Percentiles rank a stretch among this genome's conserved stretches.
Evolutionary conservation across 2,113 vertebrate species (phyloP).

Genomic region (Synchiropus splendidus): DNA sequence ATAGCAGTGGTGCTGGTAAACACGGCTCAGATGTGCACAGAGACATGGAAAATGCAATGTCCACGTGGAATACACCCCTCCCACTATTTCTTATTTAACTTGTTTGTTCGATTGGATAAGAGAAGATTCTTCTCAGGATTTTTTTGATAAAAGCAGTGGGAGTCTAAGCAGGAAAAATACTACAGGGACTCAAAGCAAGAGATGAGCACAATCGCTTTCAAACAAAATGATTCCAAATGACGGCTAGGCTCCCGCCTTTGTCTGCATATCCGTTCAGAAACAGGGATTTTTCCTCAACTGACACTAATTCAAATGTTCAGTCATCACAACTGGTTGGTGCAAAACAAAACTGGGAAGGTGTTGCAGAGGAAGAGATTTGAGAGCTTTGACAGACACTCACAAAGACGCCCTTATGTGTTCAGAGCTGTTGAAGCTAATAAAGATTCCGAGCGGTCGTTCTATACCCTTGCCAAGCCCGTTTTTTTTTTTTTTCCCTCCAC

Average conservation of each 20-base stretch:
- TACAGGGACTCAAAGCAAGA: constrained; percentile 25
- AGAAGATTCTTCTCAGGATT: constrained; percentile 19
- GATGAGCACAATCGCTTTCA: constrained; percentile 37
- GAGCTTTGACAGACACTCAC: constrained; percentile 29
- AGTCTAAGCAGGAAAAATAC: constrained; percentile 5
- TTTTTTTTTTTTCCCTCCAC: constrained; percentile 5
- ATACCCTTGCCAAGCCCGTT: constrained; percentile 17
- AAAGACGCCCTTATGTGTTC: constrained; percentile 34
- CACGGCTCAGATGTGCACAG: constrained; percentile 30
- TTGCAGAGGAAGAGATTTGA: constrained; percentile 28
- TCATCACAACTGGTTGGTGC: constrained; percentile 39
- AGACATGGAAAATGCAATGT: constrained; percentile 32
- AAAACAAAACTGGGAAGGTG: too few relatives aligned
- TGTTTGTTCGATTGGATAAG: constrained; percentile 22
- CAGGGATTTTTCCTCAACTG: constrained; percentile 18
- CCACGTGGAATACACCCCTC: constrained; percentile 14
- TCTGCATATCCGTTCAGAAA: constrained; percentile 41
- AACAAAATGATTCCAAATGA: constrained; percentile 50
- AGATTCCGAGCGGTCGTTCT: constrained; percentile 41
- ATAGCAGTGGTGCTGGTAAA: constrained; percentile 35
- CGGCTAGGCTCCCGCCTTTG: constrained; percentile 21
- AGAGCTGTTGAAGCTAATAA: constrained; percentile 40
- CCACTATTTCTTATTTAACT: constrained; percentile 4
- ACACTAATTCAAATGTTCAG: constrained; percentile 27
- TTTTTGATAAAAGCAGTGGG: background rate